Percentiles rank a stretch among this genome's conserved stretches.
phyloP scores from a whole-genome alignment of 2,888 invertebrate genomes.

The Graphium colonna region DNA sequence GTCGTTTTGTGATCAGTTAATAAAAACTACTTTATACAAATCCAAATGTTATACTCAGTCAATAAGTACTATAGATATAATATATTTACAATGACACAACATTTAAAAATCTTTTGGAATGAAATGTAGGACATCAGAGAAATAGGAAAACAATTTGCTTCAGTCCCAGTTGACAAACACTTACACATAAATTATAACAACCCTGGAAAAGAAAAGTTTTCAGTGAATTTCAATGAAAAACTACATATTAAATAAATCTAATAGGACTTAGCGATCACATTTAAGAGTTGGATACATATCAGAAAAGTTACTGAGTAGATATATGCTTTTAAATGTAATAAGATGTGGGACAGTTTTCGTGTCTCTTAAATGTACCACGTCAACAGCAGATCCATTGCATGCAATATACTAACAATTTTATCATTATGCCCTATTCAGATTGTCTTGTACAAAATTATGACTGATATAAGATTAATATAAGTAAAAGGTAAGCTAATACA shows the following conservation, averaged over 20 bases:
- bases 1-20: conserved; percentile 1
- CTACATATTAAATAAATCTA: neutral
- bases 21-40: conserved; percentile 1
- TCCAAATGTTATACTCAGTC: neutral
- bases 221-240: neutral
- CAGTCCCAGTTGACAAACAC: neutral
- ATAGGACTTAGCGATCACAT: neutral
- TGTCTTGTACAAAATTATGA: neutral
- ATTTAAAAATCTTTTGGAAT: neutral
- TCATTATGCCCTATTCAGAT: too few species aligned
- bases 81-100: neutral
- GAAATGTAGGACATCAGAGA: too few species aligned
- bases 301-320: neutral
- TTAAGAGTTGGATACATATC: neutral
- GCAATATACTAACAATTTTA: neutral
- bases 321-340: too few species aligned
- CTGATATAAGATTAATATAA: neutral
- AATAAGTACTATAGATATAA: neutral
- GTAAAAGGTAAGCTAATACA: neutral
- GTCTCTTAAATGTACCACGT: neutral
- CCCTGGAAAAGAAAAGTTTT: neutral
- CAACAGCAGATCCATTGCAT: neutral
- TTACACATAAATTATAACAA: neutral
- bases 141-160: neutral
- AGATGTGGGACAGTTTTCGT: too few species aligned